Percentiles rank a stretch among this genome's conserved stretches.
Evolutionary conservation across 2,797 vertebrate species (phyloP).

Genomic region (Botia almorhae): DNA sequence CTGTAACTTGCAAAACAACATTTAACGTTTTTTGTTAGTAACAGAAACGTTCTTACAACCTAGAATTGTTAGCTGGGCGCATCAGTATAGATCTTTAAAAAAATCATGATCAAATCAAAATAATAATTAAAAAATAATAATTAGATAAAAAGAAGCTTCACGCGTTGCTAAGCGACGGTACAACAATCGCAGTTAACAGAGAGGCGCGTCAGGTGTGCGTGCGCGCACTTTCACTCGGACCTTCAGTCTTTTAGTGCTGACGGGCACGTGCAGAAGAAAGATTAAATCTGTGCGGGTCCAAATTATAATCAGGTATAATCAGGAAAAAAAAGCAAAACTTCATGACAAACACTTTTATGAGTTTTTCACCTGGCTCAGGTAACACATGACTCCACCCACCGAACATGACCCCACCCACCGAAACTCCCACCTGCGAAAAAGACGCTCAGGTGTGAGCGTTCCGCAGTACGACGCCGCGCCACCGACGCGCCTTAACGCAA

Average conservation of each 20-base stretch:
- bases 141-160: not conserved
- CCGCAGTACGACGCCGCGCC: conserved; percentile 4
- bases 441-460: not conserved
- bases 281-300: not conserved
- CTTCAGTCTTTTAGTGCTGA: too few relatives aligned
- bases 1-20: too few relatives aligned
- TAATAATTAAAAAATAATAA: too few relatives aligned
- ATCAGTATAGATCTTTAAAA: not conserved
- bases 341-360: not conserved
- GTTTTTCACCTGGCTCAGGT: conserved; percentile 53
- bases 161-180: conserved; percentile 39
- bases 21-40: too few relatives aligned
- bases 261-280: too few relatives aligned
- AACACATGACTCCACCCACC: conserved; percentile 29
- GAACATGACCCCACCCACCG: conserved; percentile 36
- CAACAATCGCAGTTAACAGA: not conserved
- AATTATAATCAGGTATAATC: not conserved
- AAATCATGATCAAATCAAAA: too few relatives aligned
- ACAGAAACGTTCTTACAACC: too few relatives aligned
- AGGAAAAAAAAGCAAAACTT: not conserved
- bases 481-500: not conserved
- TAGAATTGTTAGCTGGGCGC: too few relatives aligned
- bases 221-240: not conserved
- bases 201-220: not conserved
- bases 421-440: conserved; percentile 33